Evolutionary conservation across 1,140 invertebrate species (phyloP), one percentile per base, ranked within the genome.

Genomic region (Drosophila eugracilis): DNA sequence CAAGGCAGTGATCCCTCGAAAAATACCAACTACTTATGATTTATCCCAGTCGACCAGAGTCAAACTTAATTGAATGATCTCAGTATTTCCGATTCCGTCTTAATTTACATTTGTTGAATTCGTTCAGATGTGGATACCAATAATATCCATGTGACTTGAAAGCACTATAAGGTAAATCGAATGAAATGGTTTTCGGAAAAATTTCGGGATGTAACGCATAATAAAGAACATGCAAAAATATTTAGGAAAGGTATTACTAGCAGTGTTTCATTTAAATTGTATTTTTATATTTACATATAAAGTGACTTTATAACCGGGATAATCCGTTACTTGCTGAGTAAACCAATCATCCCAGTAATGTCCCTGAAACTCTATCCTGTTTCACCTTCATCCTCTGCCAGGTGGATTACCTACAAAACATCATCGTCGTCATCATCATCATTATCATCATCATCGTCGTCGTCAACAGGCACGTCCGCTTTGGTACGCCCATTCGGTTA

Each of bases 401-500:
- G 74, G 67, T 78, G 63, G 69, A 83, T 78, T 83, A 83, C 32
- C 78, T 44, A 49, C 39, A 19, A 5, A 26, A 49, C 71, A 37
- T 48, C 69, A 55, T 62, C 72, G 49, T 49, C 44, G 47, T 53
- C 55, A 69, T 54, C 48, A 49, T 58, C 69, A 55, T 62, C 72
- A 53, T 49, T 39, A 52, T 53, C 55, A 69, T 54, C 48, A 49
- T 58, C 69, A 41, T 50, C 41, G 37, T 60, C 49, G 26, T 65
- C 53, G 30, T 74, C 41, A 54, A 72, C 49, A 58, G 58, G 58
- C 70, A 63, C 69, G 71, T 75, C 45, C 67, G 65, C 54, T 22
- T 44, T 32, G 45, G 60, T 42, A 65, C 60, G 53, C 55, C 76
- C 77, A 77, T 81, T 86, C 55, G 74, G 67, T 81, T 88, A 83